These are phyloP conservation scores for Urocitellus parryii DNA, from an alignment of 2,113 vertebrate genomes.

Conservation along the genomic window DNA sequence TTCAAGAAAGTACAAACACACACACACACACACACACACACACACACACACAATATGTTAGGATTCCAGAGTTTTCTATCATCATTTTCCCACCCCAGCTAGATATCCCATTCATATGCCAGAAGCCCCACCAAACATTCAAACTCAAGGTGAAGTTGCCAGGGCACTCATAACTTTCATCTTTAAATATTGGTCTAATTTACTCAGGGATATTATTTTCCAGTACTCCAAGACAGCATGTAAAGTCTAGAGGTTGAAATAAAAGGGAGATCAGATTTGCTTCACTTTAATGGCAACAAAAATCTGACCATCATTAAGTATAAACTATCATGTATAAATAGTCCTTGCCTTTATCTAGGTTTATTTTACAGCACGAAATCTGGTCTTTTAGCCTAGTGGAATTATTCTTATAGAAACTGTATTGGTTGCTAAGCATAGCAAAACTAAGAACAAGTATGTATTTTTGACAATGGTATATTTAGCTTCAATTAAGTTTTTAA, in stretches of 20 bases:
- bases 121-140: not conserved
- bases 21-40: not conserved
- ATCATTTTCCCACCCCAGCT: not conserved
- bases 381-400: not conserved
- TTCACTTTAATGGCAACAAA: not conserved
- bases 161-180: not conserved
- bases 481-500: conserved; percentile 44
- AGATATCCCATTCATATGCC: not conserved
- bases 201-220: not conserved
- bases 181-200: conserved; percentile 16
- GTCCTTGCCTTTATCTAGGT: not conserved
- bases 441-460: conserved; percentile 2
- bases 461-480: conserved; percentile 45
- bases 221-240: not conserved
- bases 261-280: not conserved
- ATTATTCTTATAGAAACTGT: not conserved
- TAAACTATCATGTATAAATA: not conserved
- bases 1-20: conserved; percentile 78
- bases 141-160: not conserved
- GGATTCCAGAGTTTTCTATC: conserved; percentile 38
- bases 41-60: not conserved
- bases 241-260: not conserved
- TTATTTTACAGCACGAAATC: conserved; percentile 28
- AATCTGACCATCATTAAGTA: conserved; percentile 28
- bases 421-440: conserved; percentile 21